Base-by-base conservation (phyloP, 2,113 vertebrate species). In the Neolamprologus sp. region DNA sequence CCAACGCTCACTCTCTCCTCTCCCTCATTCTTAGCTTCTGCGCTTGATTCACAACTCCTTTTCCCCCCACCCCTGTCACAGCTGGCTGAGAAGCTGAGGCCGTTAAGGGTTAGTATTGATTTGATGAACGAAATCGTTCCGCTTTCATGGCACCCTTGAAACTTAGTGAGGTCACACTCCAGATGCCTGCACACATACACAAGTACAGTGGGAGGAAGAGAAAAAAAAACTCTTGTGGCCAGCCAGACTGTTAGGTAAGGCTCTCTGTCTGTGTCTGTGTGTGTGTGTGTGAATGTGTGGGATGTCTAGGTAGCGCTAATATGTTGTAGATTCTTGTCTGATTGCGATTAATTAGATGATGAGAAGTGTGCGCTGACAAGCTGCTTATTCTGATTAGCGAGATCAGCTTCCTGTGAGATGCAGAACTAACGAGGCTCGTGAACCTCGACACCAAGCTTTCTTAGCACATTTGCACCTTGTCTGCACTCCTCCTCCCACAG, bases 291-390 rank as follows among this genome's bases (percentile, higher is more conserved):
- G 81, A 19, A 78, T 88, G 19, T 86, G 83, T 75, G 80, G 14
- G 53, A 55, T 68, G 79, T 87, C 81, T 73, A 85, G 87, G 87
- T 88, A 84, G 85, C 54, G 60, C 91, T 94, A 93, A 95, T 94
- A 75, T 94, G 91, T 92, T 92, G 92, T 87, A 88, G 85, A 92
- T 95, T 95, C 83, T 88, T 90, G 82, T 93, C 93, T 94, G 95
- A 96, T 96, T 96, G 93, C 86, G 91, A 94, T 96, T 96, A 96
- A 97, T 97, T 95, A 91, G 92, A 96, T 95, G 95, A 96, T 95
- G 95, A 93, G 90, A 88, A 94, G 92, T 95, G 92, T 94, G 89
- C 73, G 31, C 91, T 95, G 95, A 96, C 94, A 94, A 94, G 95
- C 96, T 95, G 95, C 94, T 96, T 94, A 92, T 92, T 95, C 94